Evolutionary conservation across 1,140 invertebrate species (phyloP).

Genomic region (Limonius californicus): DNA sequence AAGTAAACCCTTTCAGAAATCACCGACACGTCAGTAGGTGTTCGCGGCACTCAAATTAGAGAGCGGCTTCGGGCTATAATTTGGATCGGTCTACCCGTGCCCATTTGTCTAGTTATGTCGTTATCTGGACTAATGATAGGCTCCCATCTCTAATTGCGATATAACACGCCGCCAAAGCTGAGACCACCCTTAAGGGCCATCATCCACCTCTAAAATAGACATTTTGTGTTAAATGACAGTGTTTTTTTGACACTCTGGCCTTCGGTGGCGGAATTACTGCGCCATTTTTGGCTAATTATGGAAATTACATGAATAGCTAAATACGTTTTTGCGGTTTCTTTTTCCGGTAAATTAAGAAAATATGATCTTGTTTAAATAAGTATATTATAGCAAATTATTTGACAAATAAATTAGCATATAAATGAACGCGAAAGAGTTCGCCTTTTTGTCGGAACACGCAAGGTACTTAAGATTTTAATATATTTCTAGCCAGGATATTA

Average conservation of each 20-base stretch:
- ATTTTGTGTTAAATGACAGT: slow-evolving; percentile 22
- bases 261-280: no score
- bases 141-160: slow-evolving; percentile 42
- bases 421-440: slow-evolving; percentile 5
- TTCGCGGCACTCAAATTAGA: slow-evolving; percentile 42
- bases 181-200: slow-evolving; percentile 36
- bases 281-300: no score
- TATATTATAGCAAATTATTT: slow-evolving; percentile 6
- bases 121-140: slow-evolving; percentile 38
- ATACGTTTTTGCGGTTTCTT: no score
- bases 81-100: slow-evolving; percentile 35
- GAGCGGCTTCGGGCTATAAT: slow-evolving; percentile 40
- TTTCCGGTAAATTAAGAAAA: no score
- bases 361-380: background rate
- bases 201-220: slow-evolving; percentile 27
- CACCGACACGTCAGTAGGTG: slow-evolving; percentile 35
- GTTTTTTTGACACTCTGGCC: background rate
- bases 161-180: slow-evolving; percentile 33
- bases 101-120: slow-evolving; percentile 46
- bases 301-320: no score
- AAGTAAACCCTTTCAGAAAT: slow-evolving; percentile 17
- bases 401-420: slow-evolving; percentile 13
- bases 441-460: slow-evolving; percentile 5
- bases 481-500: slow-evolving; percentile 4
- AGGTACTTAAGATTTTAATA: slow-evolving; percentile 14